Evolutionary conservation across 2,113 vertebrate genomes (phyloP).

Genomic region (Leucosticte australis): DNA sequence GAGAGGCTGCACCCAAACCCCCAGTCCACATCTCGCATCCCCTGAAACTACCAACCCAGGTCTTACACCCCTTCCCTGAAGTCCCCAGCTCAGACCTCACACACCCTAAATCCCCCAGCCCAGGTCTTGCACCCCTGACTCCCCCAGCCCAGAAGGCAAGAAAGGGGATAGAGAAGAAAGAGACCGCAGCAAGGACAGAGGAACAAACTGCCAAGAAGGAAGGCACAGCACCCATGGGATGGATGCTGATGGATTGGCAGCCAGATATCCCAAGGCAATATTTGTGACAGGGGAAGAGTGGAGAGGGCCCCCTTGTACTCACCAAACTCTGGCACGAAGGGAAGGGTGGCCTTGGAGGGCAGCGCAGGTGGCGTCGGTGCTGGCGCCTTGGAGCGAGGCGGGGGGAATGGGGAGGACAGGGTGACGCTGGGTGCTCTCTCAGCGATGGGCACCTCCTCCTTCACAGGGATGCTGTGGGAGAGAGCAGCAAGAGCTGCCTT

Average conservation of each 20-base stretch:
- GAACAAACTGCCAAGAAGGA: background rate
- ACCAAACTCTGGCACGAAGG: conserved; percentile 11
- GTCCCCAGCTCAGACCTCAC: background rate
- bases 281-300: background rate
- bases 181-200: background rate
- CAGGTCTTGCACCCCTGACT: background rate
- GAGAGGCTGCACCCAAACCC: background rate
- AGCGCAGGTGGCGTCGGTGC: accelerated
- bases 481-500: background rate
- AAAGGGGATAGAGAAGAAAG: background rate
- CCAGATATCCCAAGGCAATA: background rate
- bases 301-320: background rate
- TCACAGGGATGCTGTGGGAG: background rate
- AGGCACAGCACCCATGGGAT: background rate
- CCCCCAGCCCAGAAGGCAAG: background rate
- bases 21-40: background rate
- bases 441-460: background rate
- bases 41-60: background rate
- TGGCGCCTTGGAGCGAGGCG: background rate
- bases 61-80: background rate
- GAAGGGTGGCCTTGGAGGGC: background rate
- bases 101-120: background rate
- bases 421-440: accelerated
- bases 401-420: background rate
- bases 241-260: background rate